Base-by-base conservation (phyloP, 1,140 invertebrate species). In the honey bee (Apis mellifera) region DNA sequence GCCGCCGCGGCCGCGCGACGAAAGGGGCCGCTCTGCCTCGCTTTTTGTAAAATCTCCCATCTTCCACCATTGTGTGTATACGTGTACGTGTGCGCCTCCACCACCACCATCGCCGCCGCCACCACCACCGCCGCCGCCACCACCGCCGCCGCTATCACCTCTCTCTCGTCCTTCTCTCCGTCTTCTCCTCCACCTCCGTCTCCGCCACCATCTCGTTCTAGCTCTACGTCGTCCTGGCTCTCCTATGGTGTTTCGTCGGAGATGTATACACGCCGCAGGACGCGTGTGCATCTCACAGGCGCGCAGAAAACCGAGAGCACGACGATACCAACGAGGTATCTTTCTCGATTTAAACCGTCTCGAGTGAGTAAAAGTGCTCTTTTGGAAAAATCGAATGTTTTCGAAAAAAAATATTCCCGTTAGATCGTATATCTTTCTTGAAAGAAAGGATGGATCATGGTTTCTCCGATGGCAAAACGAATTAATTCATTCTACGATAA, bases 31-130 rank as follows among this genome's bases (percentile, higher is more conserved):
- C 89, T 82, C 86, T 86, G 80, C 82, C 87, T 88, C 86, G 82
- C 89, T 91, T 91, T 91, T 91, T 88, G 87, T 90, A 89, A 90
- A 91, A 89, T 89, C 85, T 84, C 64, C 71, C 82, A 68, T 83
- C 84, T 72, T 85, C 74, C 74, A 65, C 73, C 55, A 62, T 65
- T 32, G 69, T 89, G 88, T 74, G 89, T 66, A 42, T 42, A 42
- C 0, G 32, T 42, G 32, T 42, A 42, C 32, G 32, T 42, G 32
- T 42, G 32, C 90, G 62, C 76, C 72, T 54, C 85, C 74, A 70
- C 77, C 79, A 26, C 62, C 11, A 12, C 11, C 11, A 55, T 50
- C 90, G 59, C 74, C 72, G 54, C 85, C 74, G 68, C 77, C 79
- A 26, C 62, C 11, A 11, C 11, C 52, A 55, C n/a, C n/a, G n/a